Conservation (phyloP, 1,140 invertebrate genomes). For the Hestina assimilis region DNA sequence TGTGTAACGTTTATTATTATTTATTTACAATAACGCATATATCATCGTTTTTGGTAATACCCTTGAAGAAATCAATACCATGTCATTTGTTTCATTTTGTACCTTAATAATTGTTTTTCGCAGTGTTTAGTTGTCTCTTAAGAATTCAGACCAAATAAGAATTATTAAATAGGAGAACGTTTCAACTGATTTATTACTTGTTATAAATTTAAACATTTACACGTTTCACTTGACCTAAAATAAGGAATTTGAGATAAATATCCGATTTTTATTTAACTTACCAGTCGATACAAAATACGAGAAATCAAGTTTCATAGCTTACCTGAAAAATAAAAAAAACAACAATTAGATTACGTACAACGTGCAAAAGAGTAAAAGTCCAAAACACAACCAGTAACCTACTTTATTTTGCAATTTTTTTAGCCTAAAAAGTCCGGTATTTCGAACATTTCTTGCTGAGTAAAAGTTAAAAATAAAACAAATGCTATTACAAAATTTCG, state of each 20-base stretch:
- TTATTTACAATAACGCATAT: too few relatives aligned
- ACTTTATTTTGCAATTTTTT: slow-evolving; percentile 1
- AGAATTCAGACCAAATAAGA: not conserved
- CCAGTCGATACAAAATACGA: not conserved
- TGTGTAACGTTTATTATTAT: too few relatives aligned
- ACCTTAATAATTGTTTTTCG: not conserved
- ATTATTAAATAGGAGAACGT: not conserved
- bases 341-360: slow-evolving; percentile 15
- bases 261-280: not conserved
- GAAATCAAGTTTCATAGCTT: slow-evolving; percentile 10
- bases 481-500: not conserved
- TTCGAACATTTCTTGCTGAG: too few relatives aligned
- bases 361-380: slow-evolving; percentile 9
- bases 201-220: slow-evolving; percentile 11
- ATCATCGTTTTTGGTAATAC: too few relatives aligned
- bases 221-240: slow-evolving; percentile 16
- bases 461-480: too few relatives aligned
- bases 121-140: not conserved
- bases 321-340: slow-evolving; percentile 18
- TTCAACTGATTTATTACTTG: slow-evolving; percentile 4
- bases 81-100: too few relatives aligned
- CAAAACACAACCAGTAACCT: not conserved
- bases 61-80: too few relatives aligned
- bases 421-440: too few relatives aligned
- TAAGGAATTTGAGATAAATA: slow-evolving; percentile 3